Base-by-base conservation (phyloP, 1,140 invertebrate species). In the Apis cerana region DNA sequence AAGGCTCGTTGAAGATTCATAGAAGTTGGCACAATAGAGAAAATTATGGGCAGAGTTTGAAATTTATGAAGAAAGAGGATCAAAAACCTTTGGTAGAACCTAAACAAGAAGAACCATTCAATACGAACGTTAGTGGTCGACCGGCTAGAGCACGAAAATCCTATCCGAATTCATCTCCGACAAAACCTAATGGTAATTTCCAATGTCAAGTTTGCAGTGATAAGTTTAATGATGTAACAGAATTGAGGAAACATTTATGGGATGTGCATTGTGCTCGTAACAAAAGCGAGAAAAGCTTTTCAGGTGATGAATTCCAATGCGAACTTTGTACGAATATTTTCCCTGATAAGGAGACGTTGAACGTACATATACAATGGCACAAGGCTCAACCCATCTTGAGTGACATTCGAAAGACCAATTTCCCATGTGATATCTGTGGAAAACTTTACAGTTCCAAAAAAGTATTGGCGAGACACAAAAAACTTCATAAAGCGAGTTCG, bases 311-410 rank as follows among this genome's bases (percentile, higher is more conserved):
- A 7, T 90, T 95, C 43, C 95, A 95, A 83, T 96, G 95, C 79
- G 94, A 94, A 17, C 92, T 96, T 8, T 96, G 95, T 80, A 95
- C 95, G 5, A 95, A 95, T 65, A 93, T 95, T 61, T 95, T 95
- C 72, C 94, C 94, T 0, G 95, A 96, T 86, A 93, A 94, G 27
- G 93, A 94, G 7, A 94, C 94, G 0, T 93, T 95, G 58, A 92
- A 95, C 67, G 92, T 93, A 0, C 95, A 96, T 83, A 95, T 96
- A 94, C 94, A 90, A 21, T 94, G 93, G 93, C 93, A 94, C 69
- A 91, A 90, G 23, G 87, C 88, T n/a, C 91, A 93, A 83, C 91
- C 94, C 0, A 93, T 93, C 27, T 76, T 93, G 2, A 87, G 84
- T 33, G 86, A 91, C 7, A 81, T 84, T 17, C 13, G 71, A 5